Conservation (phyloP, 2,797 vertebrate species). For the Cyprinodon diabolis region DNA sequence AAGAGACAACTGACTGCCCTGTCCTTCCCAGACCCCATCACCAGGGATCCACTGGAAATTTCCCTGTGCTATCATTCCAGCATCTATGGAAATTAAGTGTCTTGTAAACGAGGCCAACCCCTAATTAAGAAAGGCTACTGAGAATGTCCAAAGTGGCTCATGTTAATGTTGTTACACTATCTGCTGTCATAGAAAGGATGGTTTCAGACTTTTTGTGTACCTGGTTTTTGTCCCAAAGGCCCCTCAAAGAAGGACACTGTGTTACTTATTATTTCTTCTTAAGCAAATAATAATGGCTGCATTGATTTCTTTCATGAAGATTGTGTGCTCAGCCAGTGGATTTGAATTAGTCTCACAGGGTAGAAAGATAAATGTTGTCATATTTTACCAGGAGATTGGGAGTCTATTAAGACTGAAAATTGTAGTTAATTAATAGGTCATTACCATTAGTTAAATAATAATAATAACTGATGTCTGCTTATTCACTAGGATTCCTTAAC, state of each 20-base stretch:
- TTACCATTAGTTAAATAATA: no score
- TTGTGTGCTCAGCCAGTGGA: background rate
- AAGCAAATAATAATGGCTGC: background rate
- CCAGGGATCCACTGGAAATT: slow-evolving; percentile 77
- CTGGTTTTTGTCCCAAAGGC: slow-evolving; percentile 71
- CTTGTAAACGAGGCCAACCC: slow-evolving; percentile 77
- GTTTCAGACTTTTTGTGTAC: slow-evolving; percentile 79
- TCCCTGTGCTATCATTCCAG: slow-evolving; percentile 67
- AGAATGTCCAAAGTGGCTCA: slow-evolving; percentile 79
- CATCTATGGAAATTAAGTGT: slow-evolving; percentile 82
- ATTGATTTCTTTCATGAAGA: background rate
- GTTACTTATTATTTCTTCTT: background rate
- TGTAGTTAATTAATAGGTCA: no score
- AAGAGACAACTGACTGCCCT: slow-evolving; percentile 79
- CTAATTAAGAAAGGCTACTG: slow-evolving; percentile 76
- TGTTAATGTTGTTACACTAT: slow-evolving; percentile 95
- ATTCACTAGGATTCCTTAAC: no score
- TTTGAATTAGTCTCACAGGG: background rate
- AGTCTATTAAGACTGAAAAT: no score
- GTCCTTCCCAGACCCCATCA: slow-evolving; percentile 83
- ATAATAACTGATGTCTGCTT: no score
- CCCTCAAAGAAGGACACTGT: slow-evolving; percentile 70
- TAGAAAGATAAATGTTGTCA: background rate
- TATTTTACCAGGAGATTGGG: no score
- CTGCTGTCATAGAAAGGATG: slow-evolving; percentile 80